Evolutionary conservation across 2,113 vertebrate genomes (phyloP), one percentile per base, ranked within the genome.

Genomic region (Ailurus styani): DNA sequence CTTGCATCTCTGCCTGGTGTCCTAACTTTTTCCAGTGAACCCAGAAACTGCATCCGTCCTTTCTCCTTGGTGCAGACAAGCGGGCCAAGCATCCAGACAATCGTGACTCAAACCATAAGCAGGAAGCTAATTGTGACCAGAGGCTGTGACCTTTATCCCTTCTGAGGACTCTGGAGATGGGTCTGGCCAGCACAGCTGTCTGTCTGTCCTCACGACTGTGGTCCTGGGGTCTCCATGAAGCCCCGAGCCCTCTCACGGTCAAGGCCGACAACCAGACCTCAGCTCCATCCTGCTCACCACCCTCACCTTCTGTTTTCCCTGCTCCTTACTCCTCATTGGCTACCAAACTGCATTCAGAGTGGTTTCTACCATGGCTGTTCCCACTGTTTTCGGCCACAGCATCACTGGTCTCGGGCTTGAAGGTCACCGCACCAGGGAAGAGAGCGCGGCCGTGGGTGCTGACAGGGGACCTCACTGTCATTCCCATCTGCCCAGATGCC

Each of bases 381-480:
- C 66, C 47, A 55, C 29, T 6, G 23, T 84, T 8, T 34, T 21
- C 37, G 37, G 29, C 42, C 3, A 37, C 64, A 37, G 42, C 31
- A 7, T 37, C 37, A 66, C 17, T 34, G n/a, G 31, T 55, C 25
- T 29, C 47, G 31, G 57, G 47, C 5, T 62, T 52, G 34, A 73
- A 10, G 77, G n/a, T 68, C 84, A 34, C 10, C 15, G 11, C 34
- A 6, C 20, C 52, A 45, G 42, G 37, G 40, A 60, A 54, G n/a
- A 42, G 34, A 23, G 37, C 0, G 73, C 4, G 20, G 25, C 18
- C 34, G 1, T 7, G 54, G 23, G 1, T 25, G 62, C 7, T 23
- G 4, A 60, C 27, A 40, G 18, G 14, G 78, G 6, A 27, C 13
- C 66, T 6, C 31, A 31, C 54, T 73, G 15, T 68, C 42, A 31